phyloP scores from a whole-genome alignment of 2,888 invertebrate species.

The Idaea straminata region DNA sequence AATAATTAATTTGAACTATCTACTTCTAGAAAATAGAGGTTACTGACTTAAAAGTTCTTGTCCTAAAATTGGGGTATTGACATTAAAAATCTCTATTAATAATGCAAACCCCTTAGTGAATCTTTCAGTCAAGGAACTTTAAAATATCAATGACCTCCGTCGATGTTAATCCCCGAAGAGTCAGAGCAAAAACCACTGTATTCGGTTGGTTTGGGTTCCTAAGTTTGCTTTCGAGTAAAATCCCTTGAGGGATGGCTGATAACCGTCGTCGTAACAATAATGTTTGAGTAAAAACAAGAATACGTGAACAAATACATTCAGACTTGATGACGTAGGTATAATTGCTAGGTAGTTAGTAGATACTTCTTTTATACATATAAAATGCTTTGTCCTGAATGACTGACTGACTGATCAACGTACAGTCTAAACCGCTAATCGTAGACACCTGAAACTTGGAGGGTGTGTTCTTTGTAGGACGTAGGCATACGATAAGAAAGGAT shows the following conservation, averaged over 20 bases:
- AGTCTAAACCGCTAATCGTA: no score
- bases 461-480: no score
- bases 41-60: not conserved
- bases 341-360: no score
- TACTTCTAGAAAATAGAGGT: not conserved
- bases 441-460: no score
- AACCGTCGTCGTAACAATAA: not conserved
- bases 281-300: not conserved
- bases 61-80: not conserved
- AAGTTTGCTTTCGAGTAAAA: not conserved
- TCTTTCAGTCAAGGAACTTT: not conserved
- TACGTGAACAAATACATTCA: not conserved
- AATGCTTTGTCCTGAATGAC: no score
- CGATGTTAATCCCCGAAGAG: not conserved
- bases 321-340: not conserved
- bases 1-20: not conserved
- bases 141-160: not conserved
- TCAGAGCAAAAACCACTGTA: not conserved
- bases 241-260: not conserved
- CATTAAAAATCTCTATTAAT: not conserved
- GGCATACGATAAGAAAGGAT: no score
- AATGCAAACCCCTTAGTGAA: not conserved
- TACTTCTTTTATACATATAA: no score
- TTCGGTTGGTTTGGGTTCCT: not conserved
- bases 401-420: no score